Evolutionary conservation across 64 coral and sea anemone species (phyloP).

Genomic region (Catalaphyllia jardinei): DNA sequence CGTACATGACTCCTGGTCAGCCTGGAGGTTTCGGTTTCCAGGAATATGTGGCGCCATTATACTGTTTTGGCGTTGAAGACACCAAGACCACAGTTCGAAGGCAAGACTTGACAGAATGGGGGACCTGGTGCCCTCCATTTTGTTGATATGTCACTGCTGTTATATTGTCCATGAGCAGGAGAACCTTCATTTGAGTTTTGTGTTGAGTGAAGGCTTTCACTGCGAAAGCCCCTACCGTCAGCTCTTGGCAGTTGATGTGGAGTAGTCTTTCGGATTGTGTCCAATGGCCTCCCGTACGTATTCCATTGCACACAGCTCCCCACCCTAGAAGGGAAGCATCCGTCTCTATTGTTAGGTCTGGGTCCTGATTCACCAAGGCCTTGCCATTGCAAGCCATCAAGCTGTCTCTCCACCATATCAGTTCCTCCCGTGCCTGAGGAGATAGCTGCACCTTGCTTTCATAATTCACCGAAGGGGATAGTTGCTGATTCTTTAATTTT

Average conservation of each 20-base stretch:
- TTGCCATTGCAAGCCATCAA: neutral
- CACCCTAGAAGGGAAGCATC: no score
- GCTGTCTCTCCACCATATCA: conserved; percentile 1
- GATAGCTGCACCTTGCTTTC: neutral
- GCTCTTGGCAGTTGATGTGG: neutral
- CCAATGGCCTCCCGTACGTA: neutral
- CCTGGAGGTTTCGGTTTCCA: neutral
- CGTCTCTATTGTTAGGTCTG: no score
- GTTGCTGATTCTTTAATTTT: neutral
- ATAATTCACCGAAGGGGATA: neutral
- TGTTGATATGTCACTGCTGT: conserved; percentile 34
- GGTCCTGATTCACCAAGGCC: neutral
- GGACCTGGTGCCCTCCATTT: conserved; percentile 27
- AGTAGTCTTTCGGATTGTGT: neutral
- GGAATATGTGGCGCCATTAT: no score
- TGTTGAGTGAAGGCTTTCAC: neutral
- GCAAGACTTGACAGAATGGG: neutral
- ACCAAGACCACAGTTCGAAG: conserved; percentile 13
- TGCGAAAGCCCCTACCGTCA: no score
- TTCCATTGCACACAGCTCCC: conserved; percentile 14
- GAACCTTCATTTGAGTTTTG: neutral
- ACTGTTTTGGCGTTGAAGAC: neutral
- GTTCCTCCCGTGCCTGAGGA: conserved; percentile 12
- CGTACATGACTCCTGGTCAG: neutral
- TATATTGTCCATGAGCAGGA: neutral